Base-by-base conservation (phyloP, 2,888 invertebrate species). In the Drosophila subquinaria region DNA sequence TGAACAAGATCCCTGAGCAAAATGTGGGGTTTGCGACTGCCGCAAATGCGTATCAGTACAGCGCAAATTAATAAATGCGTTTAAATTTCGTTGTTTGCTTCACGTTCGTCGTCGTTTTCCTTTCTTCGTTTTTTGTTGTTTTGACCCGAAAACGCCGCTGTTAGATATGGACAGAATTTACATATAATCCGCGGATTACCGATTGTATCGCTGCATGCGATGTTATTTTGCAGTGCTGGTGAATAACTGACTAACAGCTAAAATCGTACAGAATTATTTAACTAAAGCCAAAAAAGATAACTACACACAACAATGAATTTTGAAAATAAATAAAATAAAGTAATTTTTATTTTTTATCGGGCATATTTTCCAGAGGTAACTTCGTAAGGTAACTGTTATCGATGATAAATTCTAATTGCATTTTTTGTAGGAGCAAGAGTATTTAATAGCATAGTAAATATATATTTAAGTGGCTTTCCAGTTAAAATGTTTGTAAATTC, bases 121-220 rank as follows among this genome's bases (percentile, higher is more conserved):
- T 51, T 69, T 57, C 50, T 53, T 69, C 65, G 43, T 61, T 57
- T 57, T 63, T 51, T 42, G 40, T 82, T 79, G 79, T 79, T 79
- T 82, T 77, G 81, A 65, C 64, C 76, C 68, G 82, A 85, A 69
- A 79, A 85, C 73, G 86, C 82, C 82, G 79, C 75, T 81, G 79
- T 74, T 70, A 69, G 51, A 15, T 70, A 70, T 70, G 81, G 65
- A 27, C 43, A 51, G 62, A 48, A 52, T 66, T 10, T 33, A 60
- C 48, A 48, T 42, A 52, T 40, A 51, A 42, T 62, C 1, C 20
- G 20, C 35, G 20, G 6, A 23, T 36, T 8, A 8, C 51, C 51
- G 35, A 51, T 51, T 8, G 3, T 51, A 64, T 65, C 48, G 71
- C 23, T 53, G 48, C 23, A 33, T 38, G 52, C 78, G 65, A 60